Evolutionary conservation across 1,140 invertebrate species (phyloP).

Genomic region (Drosophila mojavensis): DNA sequence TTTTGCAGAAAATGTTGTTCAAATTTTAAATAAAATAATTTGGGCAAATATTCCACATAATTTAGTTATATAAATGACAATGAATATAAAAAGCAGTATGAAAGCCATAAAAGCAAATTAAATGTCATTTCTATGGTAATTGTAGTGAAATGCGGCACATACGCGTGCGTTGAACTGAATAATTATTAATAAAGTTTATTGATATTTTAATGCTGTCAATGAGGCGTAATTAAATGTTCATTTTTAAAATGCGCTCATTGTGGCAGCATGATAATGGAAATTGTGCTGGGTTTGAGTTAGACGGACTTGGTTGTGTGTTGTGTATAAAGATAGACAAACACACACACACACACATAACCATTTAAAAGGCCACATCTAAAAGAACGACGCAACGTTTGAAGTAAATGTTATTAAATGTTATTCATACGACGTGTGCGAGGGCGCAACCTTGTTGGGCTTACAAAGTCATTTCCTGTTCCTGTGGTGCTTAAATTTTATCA

Average conservation of each 20-base stretch:
- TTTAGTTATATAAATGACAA: too few species aligned
- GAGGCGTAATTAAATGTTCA: conserved; percentile 50
- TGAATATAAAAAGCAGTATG: too few species aligned
- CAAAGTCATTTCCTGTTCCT: conserved; percentile 32
- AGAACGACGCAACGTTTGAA: conserved; percentile 29
- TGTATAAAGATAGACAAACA: neutral
- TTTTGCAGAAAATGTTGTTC: neutral
- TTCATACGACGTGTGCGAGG: conserved; percentile 51
- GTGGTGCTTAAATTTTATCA: conserved; percentile 51
- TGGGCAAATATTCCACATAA: too few species aligned
- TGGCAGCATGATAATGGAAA: conserved; percentile 4
- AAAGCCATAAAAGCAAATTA: neutral
- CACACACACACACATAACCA: conserved; percentile 4
- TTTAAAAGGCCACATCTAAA: conserved; percentile 16
- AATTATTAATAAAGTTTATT: conserved; percentile 52
- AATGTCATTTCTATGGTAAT: neutral
- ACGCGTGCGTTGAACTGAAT: conserved; percentile 7
- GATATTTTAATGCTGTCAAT: conserved; percentile 51
- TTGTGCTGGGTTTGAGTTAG: neutral
- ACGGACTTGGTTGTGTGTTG: conserved; percentile 4
- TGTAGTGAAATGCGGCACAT: neutral
- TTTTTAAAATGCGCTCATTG: conserved; percentile 15
- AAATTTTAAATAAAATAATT: too few species aligned
- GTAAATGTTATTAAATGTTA: conserved; percentile 61
- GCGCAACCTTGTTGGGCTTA: conserved; percentile 21